These are phyloP conservation scores for Gnatocerus cornutus DNA, from an alignment of 2,888 invertebrate species.

Conservation along the genomic window DNA sequence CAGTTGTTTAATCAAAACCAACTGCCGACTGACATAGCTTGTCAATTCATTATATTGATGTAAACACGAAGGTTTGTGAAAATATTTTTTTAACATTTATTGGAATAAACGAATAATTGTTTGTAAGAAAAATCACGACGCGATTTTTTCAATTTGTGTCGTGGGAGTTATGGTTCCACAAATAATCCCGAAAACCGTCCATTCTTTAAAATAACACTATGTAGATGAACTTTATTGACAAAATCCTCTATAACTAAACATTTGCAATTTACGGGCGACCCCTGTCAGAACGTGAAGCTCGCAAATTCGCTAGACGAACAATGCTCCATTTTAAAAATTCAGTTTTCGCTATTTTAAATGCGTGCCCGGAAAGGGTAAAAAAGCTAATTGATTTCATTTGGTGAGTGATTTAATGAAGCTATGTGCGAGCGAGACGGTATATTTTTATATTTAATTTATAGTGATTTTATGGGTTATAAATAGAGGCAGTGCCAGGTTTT, in stretches of 20 bases:
- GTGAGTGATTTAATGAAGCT: conserved; percentile 28
- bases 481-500: conserved; percentile 39
- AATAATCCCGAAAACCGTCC: conserved; percentile 28
- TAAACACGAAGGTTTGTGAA: too few relatives aligned
- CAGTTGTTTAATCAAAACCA: too few relatives aligned
- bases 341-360: conserved; percentile 35
- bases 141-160: conserved; percentile 27
- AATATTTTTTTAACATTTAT: too few relatives aligned
- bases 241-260: conserved; percentile 31
- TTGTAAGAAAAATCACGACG: too few relatives aligned
- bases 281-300: conserved; percentile 30
- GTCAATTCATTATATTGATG: too few relatives aligned
- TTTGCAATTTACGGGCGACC: conserved; percentile 40
- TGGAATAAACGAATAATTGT: too few relatives aligned
- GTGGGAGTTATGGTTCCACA: neutral
- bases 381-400: conserved; percentile 18
- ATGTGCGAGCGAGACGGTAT: conserved; percentile 1
- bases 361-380: conserved; percentile 15
- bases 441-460: conserved; percentile 38
- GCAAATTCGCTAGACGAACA: conserved; percentile 25
- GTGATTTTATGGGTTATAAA: conserved; percentile 42
- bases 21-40: too few relatives aligned
- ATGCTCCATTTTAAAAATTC: conserved; percentile 35
- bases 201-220: conserved; percentile 34
- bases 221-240: conserved; percentile 39